phyloP scores from a whole-genome alignment of 2,113 vertebrate genomes.

The Cynopterus brachyotis region DNA sequence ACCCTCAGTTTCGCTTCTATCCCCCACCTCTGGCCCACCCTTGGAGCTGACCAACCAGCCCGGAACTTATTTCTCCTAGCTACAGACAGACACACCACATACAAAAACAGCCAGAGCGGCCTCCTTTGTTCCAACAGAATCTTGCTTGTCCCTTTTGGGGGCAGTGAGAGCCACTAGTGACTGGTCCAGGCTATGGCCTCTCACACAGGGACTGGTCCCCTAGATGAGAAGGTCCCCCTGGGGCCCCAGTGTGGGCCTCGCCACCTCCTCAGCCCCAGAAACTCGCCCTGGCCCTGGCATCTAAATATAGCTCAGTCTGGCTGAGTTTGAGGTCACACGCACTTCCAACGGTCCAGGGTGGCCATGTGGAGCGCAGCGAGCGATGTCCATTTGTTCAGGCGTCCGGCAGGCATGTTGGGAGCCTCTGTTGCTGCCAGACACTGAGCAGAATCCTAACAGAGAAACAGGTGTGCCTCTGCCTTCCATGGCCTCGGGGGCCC shows the following conservation, averaged over 20 bases:
- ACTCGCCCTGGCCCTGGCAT: background rate
- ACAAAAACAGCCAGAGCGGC: background rate
- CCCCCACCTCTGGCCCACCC: background rate
- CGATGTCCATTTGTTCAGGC: background rate
- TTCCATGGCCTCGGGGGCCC: fast-evolving
- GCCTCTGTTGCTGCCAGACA: background rate
- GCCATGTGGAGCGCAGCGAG: background rate
- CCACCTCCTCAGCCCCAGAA: slow-evolving; percentile 37
- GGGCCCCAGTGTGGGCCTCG: background rate
- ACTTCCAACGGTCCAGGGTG: background rate
- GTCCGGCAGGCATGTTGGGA: background rate
- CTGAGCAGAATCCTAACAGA: background rate
- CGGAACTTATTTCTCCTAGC: slow-evolving; percentile 32
- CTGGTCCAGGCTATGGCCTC: background rate
- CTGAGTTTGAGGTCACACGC: slow-evolving; percentile 47
- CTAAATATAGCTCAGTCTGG: slow-evolving; percentile 71
- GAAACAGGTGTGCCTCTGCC: background rate
- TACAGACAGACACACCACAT: background rate
- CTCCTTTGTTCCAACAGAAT: background rate
- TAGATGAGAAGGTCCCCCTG: background rate
- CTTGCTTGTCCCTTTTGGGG: background rate
- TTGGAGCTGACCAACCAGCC: slow-evolving; percentile 42
- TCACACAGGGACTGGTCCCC: background rate
- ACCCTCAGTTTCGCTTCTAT: background rate
- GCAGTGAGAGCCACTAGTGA: background rate